Conservation (phyloP, 2,888 invertebrate species). For the Pyralis farinalis region DNA sequence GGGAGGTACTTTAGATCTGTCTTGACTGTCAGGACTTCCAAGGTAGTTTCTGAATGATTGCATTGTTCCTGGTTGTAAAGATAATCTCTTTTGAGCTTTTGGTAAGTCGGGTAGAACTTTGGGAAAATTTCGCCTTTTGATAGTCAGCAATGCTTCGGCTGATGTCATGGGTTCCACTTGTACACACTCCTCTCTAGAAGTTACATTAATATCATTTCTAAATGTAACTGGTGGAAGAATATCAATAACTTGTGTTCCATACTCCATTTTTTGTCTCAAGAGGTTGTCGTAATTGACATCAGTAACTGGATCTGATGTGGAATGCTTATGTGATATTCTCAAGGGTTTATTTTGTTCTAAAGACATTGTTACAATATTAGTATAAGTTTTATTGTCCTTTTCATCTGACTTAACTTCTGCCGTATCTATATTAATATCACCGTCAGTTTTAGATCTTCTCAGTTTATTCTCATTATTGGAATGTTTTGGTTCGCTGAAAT, state of each 20-base stretch:
- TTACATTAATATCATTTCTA: slow-evolving; percentile 87
- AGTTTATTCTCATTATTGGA: slow-evolving; percentile 47
- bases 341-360: slow-evolving; percentile 51
- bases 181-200: slow-evolving; percentile 82
- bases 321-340: slow-evolving; percentile 83
- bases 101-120: slow-evolving; percentile 92
- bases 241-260: slow-evolving; percentile 37
- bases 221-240: slow-evolving; percentile 70
- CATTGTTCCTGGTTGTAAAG: slow-evolving; percentile 80
- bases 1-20: slow-evolving; percentile 79
- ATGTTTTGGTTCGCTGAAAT: slow-evolving; percentile 56
- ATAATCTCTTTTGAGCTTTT: slow-evolving; percentile 81
- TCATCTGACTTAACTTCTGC: slow-evolving; percentile 16
- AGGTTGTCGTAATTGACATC: slow-evolving; percentile 74
- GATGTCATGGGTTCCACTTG: slow-evolving; percentile 73
- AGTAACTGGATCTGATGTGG: slow-evolving; percentile 85
- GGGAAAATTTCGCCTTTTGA: slow-evolving; percentile 90
- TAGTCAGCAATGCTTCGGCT: slow-evolving; percentile 86
- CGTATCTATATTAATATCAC: slow-evolving; percentile 43
- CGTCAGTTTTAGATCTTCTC: slow-evolving; percentile 66
- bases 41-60: slow-evolving; percentile 59
- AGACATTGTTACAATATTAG: slow-evolving; percentile 59
- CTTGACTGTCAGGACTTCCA: slow-evolving; percentile 49
- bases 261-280: slow-evolving; percentile 48
- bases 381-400: slow-evolving; percentile 46